Evolutionary conservation across 1,140 invertebrate species (phyloP), one percentile per base, ranked within the genome.

Genomic region (Calephelis virginiensis): DNA sequence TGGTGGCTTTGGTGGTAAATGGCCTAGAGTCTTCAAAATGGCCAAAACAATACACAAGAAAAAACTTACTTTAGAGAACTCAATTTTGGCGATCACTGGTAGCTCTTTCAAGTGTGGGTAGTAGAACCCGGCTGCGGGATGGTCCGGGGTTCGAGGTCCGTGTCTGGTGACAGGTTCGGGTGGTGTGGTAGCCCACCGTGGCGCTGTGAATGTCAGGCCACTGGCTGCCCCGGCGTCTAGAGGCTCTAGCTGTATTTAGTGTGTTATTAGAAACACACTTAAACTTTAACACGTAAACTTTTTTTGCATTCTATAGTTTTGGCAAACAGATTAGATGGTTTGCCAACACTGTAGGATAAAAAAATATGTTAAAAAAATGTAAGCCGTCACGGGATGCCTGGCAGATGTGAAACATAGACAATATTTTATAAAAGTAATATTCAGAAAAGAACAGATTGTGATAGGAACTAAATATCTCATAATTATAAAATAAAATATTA

Each of bases 181-280:
- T 0, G 97, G 97, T 53, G 95, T 93, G 0, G 97, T 97, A 46
- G 95, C 94, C 95, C 97, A 97, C 82, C 98, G 97, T 28, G 97
- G 96, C 46, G 98, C 97, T 74, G 98, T 99, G 85, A 99, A 99
- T 47, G 97, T 98, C 75, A 98, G 95, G 1, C 98, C 98, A 85
- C 97, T 97, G 86, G 99, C 97, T 43, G 97, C 98, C 50, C 98
- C 98, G 45, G 97, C 98, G 89, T 99, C 98, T 77, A 98, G 93
- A 13, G 98, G 98, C 89, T 96, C 96, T 71, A 98, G 93, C 93
- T 99, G 68, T 9, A 70, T 64, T 43, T 63, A 45, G 46, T 37
- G 6, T n/a, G n/a, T 50, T 47, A 40, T 10, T n/a, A 10, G 7
- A 13, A 46, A 49, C 43, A 56, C 8, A 3, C 28, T 2, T 28